Evolutionary conservation across 2,113 vertebrate genomes (phyloP), one percentile per base, ranked within the genome.

Genomic region (Zosterops lateralis): DNA sequence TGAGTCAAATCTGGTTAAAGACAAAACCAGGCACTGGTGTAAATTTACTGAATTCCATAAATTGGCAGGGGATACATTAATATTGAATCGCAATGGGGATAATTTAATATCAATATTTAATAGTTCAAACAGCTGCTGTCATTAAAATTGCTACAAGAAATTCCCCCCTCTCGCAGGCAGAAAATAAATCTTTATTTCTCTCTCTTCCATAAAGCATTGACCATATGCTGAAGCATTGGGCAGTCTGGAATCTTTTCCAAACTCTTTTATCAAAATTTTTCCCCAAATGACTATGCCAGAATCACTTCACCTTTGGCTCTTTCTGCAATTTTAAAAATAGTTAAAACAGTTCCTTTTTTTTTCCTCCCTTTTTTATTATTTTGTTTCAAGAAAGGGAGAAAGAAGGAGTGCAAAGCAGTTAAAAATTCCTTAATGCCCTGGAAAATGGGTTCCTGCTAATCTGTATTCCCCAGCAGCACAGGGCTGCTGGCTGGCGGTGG

Each of bases 401-500:
- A 79, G 6, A 1, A 3, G 8, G 18, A 62, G 14, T 1, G 1
- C 57, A n/a, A 36, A 84, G 29, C 73, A 47, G 32, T 91, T 42
- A 21, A n/a, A 47, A 79, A 26, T 42, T 61, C 84, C 72, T 58
- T 7, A 21, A 31, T 58, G 31, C 45, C 34, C 65, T 72, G 70
- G 72, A 7, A 87, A 89, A 91, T 21, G 71, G 26, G 20, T 56
- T 75, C 7, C 61, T 8, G 7, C 92, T 91, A 13, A 78, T 95
- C 80, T 92, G 83, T 87, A 50, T 94, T 95, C 92, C 78, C 53
- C 48, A 17, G 16, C 75, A 8, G 71, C 2, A 1, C 15, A 2
- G 93, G 53, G 51, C 78, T 82, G 70, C 89, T 1, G 40, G 74
- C 54, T 94, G 96, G 56, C 92, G 76, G 66, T 81, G 75, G 90